Conservation (phyloP, 2,113 vertebrate genomes). For the Syngnathoides biaculeatus region DNA sequence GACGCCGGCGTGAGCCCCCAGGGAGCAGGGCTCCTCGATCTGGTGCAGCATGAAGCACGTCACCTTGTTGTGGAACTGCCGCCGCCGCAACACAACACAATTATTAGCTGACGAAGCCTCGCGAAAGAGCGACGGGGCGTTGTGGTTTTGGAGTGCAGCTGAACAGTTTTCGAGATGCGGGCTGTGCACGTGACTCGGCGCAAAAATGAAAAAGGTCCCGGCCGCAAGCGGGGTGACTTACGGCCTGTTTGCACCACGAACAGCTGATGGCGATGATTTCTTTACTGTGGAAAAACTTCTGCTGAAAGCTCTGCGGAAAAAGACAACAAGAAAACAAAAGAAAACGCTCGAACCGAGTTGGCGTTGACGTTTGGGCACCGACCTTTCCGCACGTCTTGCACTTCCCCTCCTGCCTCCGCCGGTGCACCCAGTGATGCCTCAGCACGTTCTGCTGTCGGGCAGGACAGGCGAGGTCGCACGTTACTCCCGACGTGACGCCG, state of each 20-base stretch:
- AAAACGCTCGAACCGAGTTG: background rate
- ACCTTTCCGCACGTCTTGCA: constrained; percentile 98
- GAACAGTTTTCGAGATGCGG: too few relatives aligned
- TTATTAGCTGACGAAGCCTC: too few relatives aligned
- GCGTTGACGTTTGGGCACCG: background rate
- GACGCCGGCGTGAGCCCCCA: constrained; percentile 93
- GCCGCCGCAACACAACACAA: background rate
- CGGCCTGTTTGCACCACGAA: constrained; percentile 98
- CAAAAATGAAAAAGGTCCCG: background rate
- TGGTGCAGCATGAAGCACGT: constrained; percentile 99
- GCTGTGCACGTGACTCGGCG: too few relatives aligned
- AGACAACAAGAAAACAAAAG: constrained; percentile 9
- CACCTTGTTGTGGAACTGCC: constrained; percentile 97
- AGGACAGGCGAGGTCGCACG: background rate
- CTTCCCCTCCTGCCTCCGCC: constrained; percentile 92
- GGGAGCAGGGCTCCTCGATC: constrained; percentile 93
- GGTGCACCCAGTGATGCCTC: constrained; percentile 97
- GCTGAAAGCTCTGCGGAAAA: constrained; percentile 87
- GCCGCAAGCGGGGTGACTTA: constrained; percentile 68
- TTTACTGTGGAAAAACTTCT: constrained; percentile 99
- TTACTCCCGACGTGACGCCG: too few relatives aligned
- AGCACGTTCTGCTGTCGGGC: constrained; percentile 80
- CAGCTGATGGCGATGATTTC: constrained; percentile 99
- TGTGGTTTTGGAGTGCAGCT: too few relatives aligned
- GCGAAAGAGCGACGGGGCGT: too few relatives aligned